These are phyloP conservation scores for Drosophila paranaensis DNA, from an alignment of 2,888 invertebrate species.

Conservation along the genomic window DNA sequence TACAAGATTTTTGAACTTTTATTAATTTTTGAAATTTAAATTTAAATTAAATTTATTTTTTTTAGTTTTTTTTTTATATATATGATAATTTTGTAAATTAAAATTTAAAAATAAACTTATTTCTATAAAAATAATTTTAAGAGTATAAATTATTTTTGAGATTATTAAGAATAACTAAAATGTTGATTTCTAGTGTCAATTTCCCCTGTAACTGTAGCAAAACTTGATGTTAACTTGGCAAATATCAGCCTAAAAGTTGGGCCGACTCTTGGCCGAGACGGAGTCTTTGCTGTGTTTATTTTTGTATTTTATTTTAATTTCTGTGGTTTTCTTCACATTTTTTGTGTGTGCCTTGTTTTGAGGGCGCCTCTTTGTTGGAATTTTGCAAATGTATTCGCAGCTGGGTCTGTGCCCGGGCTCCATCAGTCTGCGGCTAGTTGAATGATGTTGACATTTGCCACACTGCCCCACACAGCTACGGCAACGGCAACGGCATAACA, in stretches of 20 bases:
- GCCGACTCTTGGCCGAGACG: not conserved
- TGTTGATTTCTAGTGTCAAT: not conserved
- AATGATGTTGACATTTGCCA: slow-evolving; percentile 28
- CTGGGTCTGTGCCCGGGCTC: slow-evolving; percentile 19
- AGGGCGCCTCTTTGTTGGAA: slow-evolving; percentile 20
- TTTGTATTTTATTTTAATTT: slow-evolving; percentile 5
- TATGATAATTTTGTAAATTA: not conserved
- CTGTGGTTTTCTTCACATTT: not conserved
- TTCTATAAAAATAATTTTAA: too few species aligned
- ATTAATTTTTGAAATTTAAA: too few species aligned
- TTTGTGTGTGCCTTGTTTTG: not conserved
- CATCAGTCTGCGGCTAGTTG: slow-evolving; percentile 35
- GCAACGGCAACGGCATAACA: not conserved
- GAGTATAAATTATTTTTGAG: too few species aligned
- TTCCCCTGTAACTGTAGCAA: not conserved
- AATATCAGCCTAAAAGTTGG: not conserved
- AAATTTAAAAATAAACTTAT: not conserved
- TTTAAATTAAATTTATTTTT: not conserved
- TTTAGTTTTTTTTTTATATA: not conserved
- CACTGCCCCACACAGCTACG: slow-evolving; percentile 4
- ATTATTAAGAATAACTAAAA: not conserved
- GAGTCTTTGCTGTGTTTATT: not conserved
- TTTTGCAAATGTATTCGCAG: slow-evolving; percentile 56
- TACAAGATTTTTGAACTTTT: too few species aligned
- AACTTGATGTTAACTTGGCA: not conserved